phyloP scores from a whole-genome alignment of 2,797 vertebrate genomes.

The Betta splendens region DNA sequence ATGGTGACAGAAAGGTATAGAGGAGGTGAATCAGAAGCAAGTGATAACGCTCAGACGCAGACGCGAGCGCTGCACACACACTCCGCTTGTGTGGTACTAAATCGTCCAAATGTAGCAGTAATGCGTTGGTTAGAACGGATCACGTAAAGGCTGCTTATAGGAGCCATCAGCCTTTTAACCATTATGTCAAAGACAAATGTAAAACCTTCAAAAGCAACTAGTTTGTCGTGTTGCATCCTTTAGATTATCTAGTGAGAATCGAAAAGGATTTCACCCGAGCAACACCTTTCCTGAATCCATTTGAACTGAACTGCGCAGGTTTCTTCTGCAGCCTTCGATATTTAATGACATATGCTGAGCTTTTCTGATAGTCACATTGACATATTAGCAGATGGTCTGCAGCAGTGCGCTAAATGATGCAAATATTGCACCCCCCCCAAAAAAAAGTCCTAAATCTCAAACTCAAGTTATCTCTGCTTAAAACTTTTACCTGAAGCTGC shows the following conservation, averaged over 20 bases:
- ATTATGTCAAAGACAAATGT: constrained; percentile 15
- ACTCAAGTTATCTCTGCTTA: constrained; percentile 10
- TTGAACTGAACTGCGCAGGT: constrained; percentile 10
- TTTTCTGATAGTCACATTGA: constrained; percentile 12
- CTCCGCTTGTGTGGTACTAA: constrained; percentile 32
- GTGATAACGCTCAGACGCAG: constrained; percentile 57
- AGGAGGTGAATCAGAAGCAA: constrained; percentile 47
- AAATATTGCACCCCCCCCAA: constrained; percentile 16
- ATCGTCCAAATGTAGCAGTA: constrained; percentile 6
- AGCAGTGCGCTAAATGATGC: constrained; percentile 16
- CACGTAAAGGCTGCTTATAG: constrained; percentile 1
- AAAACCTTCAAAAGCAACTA: constrained; percentile 6
- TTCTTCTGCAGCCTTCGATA: background rate
- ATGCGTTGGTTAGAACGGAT: background rate
- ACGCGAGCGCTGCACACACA: constrained; percentile 36
- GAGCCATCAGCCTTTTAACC: constrained; percentile 13
- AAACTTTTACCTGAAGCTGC: background rate
- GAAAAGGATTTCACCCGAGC: constrained; percentile 30
- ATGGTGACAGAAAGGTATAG: constrained; percentile 63
- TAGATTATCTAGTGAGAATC: constrained; percentile 14
- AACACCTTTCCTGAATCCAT: constrained; percentile 4
- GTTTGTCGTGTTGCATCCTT: constrained; percentile 7
- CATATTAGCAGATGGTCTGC: constrained; percentile 12
- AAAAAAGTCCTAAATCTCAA: too few species aligned
- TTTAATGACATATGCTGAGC: constrained; percentile 7